Conservation (phyloP, 2,113 vertebrate genomes). For the Isichthys henryi region DNA sequence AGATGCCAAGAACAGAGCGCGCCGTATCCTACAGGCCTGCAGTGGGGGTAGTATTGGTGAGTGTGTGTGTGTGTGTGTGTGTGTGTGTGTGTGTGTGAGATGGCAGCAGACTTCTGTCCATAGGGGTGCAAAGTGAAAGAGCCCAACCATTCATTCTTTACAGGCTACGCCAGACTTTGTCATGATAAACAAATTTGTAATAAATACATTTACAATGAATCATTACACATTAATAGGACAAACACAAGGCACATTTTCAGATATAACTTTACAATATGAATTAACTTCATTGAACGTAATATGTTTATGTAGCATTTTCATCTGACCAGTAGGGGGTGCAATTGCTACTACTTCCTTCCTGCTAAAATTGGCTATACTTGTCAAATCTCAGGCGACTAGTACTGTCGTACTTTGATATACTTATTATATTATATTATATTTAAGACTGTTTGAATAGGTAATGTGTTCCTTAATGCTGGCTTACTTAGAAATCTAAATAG, state of each 20-base stretch:
- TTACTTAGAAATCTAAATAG: too few relatives aligned
- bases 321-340: too few relatives aligned
- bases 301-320: too few relatives aligned
- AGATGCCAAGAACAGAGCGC: constrained; percentile 55
- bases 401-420: too few relatives aligned
- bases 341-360: too few relatives aligned
- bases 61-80: neutral
- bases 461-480: too few relatives aligned
- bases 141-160: neutral
- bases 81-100: neutral
- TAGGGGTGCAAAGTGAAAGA: neutral
- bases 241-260: neutral
- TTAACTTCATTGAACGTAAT: too few relatives aligned
- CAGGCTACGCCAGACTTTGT: neutral
- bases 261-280: neutral
- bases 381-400: too few relatives aligned
- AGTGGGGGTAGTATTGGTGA: constrained; percentile 60
- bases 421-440: too few relatives aligned
- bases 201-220: neutral
- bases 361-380: too few relatives aligned
- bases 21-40: constrained; percentile 52
- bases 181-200: neutral
- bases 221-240: neutral
- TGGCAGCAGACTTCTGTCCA: neutral
- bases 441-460: too few relatives aligned